A percentile compares a stretch with the other conserved stretches of the same genome.
Conservation (phyloP, 2,888 invertebrate genomes). For the Neuroscelio doddi region DNA sequence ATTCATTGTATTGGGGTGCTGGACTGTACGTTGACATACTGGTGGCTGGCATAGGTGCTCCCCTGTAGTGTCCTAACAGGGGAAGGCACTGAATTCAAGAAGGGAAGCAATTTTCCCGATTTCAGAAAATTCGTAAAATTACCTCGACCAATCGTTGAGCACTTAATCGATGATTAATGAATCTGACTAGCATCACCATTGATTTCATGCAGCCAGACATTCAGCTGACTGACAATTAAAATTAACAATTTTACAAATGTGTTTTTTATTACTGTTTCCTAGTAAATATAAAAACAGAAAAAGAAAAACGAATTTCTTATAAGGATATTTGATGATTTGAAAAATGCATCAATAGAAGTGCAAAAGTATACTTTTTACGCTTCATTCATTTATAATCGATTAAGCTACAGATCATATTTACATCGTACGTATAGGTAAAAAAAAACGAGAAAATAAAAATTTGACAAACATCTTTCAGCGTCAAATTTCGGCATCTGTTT, state of each 20-base stretch:
- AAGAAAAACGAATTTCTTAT: no score
- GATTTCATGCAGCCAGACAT: no score
- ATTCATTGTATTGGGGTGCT: constrained; percentile 68
- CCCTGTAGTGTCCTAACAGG: constrained; percentile 23
- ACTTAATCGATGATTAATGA: constrained; percentile 71
- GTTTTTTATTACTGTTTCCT: no score
- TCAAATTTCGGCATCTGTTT: constrained; percentile 70
- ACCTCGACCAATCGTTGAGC: constrained; percentile 67
- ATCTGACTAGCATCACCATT: constrained; percentile 7
- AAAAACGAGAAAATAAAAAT: constrained; percentile 11
- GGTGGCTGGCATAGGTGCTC: constrained; percentile 56
- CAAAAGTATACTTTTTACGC: not conserved
- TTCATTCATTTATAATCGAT: not conserved
- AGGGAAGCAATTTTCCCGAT: constrained; percentile 61
- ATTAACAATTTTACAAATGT: no score
- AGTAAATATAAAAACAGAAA: no score
- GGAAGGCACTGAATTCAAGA: constrained; percentile 33
- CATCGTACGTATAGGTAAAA: not conserved
- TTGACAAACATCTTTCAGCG: constrained; percentile 42
- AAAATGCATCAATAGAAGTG: not conserved
- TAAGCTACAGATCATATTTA: not conserved
- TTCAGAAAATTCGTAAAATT: constrained; percentile 70
- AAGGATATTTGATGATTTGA: no score
- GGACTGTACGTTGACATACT: constrained; percentile 71
- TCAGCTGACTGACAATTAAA: no score